Base-by-base conservation (phyloP, 2,888 invertebrate genomes). In the Meloe dianella region DNA sequence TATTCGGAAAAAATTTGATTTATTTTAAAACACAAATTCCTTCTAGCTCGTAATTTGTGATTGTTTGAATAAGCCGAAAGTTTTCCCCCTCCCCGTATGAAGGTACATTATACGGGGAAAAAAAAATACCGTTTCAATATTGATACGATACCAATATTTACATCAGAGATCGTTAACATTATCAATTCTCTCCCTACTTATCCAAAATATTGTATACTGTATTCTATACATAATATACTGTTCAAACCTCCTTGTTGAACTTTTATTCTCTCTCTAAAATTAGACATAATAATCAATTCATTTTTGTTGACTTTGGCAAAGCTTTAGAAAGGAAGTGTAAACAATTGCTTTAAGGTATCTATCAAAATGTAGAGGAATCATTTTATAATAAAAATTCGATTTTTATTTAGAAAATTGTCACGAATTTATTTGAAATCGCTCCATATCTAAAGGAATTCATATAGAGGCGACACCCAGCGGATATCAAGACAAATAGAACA, bases 381-480 rank as follows among this genome's bases (percentile, higher is more conserved):
- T 47, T 9, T 2, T 10, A 20, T 20, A 20, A 47, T 20, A 20
- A 20, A 47, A 47, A 20, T 3, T 20, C 8, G 1, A 20, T 3
- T 47, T 47, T 47, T 22, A 22, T 0, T 4, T 4, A 7, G 22
- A 17, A 57, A 12, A 60, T 47, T 35, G 32, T 60, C 12, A 20
- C 35, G 60, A 32, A 32, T 17, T 35, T 32, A 59, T 57, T 64
- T 64, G 56, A 64, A 58, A 64, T 63, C 54, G 47, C 57, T 60
- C 65, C 65, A 30, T 59, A 65, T 65, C 60, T 22, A 63, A 67
- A 51, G 54, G 69, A 67, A 75, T 77, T 77, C 74, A 75, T 67
- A 77, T 70, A 71, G 75, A 75, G 78, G 83, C 84, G 84, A 80
- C 83, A 79, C 81, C 78, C 79, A 76, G 78, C 82, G 84, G 83